Conservation (phyloP, 2,113 vertebrate species). For the Gnathonemus echidnorhynchus region DNA sequence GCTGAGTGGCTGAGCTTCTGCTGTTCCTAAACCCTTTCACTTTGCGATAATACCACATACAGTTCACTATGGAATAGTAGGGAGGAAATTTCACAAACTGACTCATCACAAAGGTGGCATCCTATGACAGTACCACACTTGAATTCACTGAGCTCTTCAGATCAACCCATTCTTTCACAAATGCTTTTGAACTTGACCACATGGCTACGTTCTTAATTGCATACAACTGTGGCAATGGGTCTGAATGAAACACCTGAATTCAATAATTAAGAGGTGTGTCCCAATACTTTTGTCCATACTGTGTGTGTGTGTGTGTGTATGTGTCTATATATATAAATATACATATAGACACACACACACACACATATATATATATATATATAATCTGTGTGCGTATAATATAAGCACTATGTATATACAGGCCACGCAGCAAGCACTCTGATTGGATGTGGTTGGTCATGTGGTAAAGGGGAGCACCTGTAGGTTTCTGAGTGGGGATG, state of each 20-base stretch:
- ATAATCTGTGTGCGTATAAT: background rate
- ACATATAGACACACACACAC: no score
- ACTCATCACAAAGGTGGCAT: background rate
- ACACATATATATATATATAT: no score
- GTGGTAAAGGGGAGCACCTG: conserved; percentile 7
- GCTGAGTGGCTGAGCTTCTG: background rate
- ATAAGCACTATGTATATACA: background rate
- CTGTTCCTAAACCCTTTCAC: background rate
- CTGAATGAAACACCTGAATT: background rate
- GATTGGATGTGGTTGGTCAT: background rate
- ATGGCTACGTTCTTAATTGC: background rate
- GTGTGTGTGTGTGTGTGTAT: background rate
- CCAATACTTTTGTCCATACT: background rate
- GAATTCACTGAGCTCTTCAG: background rate
- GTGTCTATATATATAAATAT: no score
- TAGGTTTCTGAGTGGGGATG: background rate
- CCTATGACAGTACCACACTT: background rate
- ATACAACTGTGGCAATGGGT: background rate
- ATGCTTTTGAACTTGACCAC: background rate
- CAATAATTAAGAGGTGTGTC: background rate
- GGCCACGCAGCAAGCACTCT: background rate
- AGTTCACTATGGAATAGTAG: background rate
- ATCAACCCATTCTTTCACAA: background rate
- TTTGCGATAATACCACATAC: background rate
- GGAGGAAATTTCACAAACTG: background rate